Base-by-base conservation (phyloP, 2,888 invertebrate species). In the Hypselothyrea guttata region DNA sequence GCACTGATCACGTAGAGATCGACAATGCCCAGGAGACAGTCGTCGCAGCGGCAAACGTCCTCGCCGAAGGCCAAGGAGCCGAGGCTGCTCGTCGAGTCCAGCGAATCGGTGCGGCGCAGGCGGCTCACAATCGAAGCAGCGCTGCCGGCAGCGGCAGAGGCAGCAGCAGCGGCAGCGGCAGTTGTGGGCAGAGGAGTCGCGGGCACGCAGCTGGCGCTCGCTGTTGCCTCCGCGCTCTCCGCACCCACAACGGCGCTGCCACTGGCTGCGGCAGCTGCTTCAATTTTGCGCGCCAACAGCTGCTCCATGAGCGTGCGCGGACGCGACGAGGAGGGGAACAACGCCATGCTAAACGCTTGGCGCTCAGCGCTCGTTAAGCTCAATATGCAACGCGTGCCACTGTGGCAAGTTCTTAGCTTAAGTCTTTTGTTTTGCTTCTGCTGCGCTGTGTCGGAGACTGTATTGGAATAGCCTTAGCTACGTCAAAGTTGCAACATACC, bases 271-370 rank as follows among this genome's bases (percentile, higher is more conserved):
- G 76, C 76, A 9, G 94, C 91, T 37, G 94, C 93, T 84, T 96
- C 96, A 92, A 96, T 96, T 89, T 96, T 96, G 4, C 95, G 95
- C 38, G 95, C 94, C 52, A 96, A 91, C 53, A 96, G 90, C 59
- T 93, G 93, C 88, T 96, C 96, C 96, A 96, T 96, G 18, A 96
- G 90, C n/a, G 94, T 93, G 69, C 94, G 91, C n/a, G 94, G 94
- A 46, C 93, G 90, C n/a, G 91, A 91, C 0, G 92, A 92, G 15
- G 92, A 92, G 15, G 93, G 92, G 68, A 86, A 90, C 44, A 89
- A 74, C 18, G 90, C 88, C 90, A 90, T 90, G 1, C 38, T 22
- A 40, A 30, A n/a, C 40, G 16, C 27, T 33, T 15, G 16, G 7
- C 37, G 30, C 15, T 35, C 4, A 15, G 7, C 22, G 8, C 4